Evolutionary conservation across 2,113 vertebrate species (phyloP).

Genomic region (Pimephales promelas): DNA sequence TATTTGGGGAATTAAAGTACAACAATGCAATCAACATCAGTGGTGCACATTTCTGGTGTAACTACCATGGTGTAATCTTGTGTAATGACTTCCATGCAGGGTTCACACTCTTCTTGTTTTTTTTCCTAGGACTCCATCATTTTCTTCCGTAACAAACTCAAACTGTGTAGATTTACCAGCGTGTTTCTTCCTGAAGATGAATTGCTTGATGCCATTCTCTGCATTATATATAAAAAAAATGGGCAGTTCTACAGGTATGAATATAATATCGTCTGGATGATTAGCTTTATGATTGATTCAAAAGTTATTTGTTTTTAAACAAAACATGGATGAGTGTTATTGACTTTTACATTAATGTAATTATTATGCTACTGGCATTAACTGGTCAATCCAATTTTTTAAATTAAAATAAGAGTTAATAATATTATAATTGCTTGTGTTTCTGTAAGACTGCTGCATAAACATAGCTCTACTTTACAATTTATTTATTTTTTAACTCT

Average conservation of each 20-base stretch:
- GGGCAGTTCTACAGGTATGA: constrained; percentile 85
- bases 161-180: constrained; percentile 97
- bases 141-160: constrained; percentile 91
- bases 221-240: constrained; percentile 91
- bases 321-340: neutral
- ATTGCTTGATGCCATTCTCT: constrained; percentile 90
- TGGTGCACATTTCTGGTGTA: neutral
- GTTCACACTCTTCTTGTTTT: too few species aligned
- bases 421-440: neutral
- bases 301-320: neutral
- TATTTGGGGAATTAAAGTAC: neutral
- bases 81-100: neutral
- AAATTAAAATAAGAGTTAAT: neutral
- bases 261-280: neutral
- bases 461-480: neutral
- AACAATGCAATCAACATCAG: too few species aligned
- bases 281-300: neutral
- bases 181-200: constrained; percentile 97
- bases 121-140: constrained; percentile 84
- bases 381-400: neutral
- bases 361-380: neutral
- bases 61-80: neutral
- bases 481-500: neutral
- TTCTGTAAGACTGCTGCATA: neutral
- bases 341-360: neutral